Conservation (phyloP, 2,888 invertebrate species). For the Cacoxenus indagator region DNA sequence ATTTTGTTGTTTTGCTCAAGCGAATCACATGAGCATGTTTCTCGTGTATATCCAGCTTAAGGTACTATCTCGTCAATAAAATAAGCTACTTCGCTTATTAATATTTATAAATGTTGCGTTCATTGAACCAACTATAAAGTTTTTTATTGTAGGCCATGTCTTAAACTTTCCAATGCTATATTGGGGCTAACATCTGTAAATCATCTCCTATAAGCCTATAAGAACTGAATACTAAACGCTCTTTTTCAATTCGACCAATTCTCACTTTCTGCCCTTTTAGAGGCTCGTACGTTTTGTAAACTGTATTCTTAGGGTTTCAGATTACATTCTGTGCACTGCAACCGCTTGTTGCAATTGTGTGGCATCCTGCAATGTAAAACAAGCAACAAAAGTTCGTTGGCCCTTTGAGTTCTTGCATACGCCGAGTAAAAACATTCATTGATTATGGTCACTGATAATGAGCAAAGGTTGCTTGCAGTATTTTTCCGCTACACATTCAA, state of each 20-base stretch:
- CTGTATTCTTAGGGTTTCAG: neutral
- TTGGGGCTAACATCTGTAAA: too few relatives aligned
- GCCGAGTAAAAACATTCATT: neutral
- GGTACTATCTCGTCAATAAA: too few relatives aligned
- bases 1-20: too few relatives aligned
- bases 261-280: neutral
- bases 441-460: neutral
- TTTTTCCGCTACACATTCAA: neutral
- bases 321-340: neutral
- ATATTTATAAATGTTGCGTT: too few relatives aligned
- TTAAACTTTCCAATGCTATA: too few relatives aligned
- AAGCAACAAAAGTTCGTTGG: conserved; percentile 9
- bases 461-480: neutral
- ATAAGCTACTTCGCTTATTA: too few relatives aligned
- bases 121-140: too few relatives aligned
- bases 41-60: too few relatives aligned
- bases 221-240: too few relatives aligned
- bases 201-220: too few relatives aligned
- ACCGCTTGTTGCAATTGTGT: neutral
- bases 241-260: neutral
- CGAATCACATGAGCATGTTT: too few relatives aligned
- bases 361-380: conserved; percentile 3
- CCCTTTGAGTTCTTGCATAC: neutral
- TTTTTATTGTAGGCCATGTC: too few relatives aligned
- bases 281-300: neutral